phyloP scores from a whole-genome alignment of 2,888 invertebrate genomes.

The Dermolepida albohirtum region DNA sequence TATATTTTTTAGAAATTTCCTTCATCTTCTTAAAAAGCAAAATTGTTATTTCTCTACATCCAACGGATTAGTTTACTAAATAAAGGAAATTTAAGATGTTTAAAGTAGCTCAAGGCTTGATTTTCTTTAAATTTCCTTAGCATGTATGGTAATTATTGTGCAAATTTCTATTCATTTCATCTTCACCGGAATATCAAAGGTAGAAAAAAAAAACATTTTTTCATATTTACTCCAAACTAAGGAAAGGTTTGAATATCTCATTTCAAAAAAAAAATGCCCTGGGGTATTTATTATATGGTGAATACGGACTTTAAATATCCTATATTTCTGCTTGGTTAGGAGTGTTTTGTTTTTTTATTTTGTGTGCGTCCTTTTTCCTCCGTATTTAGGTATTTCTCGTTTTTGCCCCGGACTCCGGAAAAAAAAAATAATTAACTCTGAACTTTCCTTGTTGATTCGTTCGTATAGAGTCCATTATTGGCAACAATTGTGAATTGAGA shows the following conservation, averaged over 20 bases:
- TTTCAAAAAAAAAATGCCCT: constrained; percentile 2
- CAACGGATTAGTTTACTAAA: too few relatives aligned
- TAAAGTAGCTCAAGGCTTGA: too few relatives aligned
- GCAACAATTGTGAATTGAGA: constrained; percentile 31
- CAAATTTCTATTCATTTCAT: too few relatives aligned
- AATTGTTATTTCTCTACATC: too few relatives aligned
- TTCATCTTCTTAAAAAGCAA: too few relatives aligned
- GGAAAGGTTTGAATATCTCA: background rate
- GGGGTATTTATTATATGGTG: constrained; percentile 19
- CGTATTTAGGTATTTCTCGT: constrained; percentile 9
- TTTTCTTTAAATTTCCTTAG: too few relatives aligned
- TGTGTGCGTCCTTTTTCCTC: background rate
- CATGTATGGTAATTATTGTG: too few relatives aligned
- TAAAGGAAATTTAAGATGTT: too few relatives aligned
- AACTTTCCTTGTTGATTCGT: constrained; percentile 31
- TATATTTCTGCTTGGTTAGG: constrained; percentile 18
- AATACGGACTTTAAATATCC: constrained; percentile 24
- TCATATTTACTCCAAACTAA: background rate
- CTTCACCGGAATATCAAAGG: too few relatives aligned
- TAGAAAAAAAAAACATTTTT: too few relatives aligned
- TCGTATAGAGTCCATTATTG: constrained; percentile 20
- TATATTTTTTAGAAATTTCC: too few relatives aligned
- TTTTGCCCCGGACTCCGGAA: constrained; percentile 13
- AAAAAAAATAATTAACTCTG: constrained; percentile 32
- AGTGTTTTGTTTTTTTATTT: constrained; percentile 3